Evolutionary conservation across 2,888 invertebrate genomes (phyloP), one percentile per base, ranked within the genome.

Genomic region (Phengaris arion): DNA sequence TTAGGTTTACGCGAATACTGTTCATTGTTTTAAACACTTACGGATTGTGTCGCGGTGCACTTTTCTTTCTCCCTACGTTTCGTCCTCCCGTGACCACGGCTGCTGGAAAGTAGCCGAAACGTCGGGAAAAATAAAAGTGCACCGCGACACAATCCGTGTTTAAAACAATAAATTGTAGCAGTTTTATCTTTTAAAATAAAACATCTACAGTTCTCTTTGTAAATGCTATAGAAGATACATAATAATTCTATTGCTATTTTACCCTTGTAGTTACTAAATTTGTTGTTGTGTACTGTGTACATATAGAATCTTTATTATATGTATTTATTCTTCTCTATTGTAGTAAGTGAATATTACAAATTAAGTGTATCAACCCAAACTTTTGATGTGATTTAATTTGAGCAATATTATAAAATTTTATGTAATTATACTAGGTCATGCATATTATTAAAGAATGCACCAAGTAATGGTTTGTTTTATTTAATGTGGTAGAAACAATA

Each of bases 201-300:
- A 48, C 8, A 48, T 48, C 48, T 48, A n/a, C n/a, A 52, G 52
- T 52, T 52, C 12, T 52, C 3, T 52, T 52, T 52, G 9, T 12
- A 10, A 52, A 12, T 52, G 52, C 52, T 52, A 12, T 52, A 12
- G 10, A 10, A 52, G 6, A 52, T 52, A 8, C 4, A 8, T 12
- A 12, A 52, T 12, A 48, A 6, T 4, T 6, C 0, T 10, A 52
- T 55, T 55, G 35, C 64, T 64, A 64, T 45, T 22, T 64, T 64
- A 64, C 59, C 59, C 35, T 64, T 10, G 35, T 35, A 64, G 35
- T 1, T 45, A 45, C 52, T 51, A 51, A 35, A 35, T 52, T 74
- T n/a, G 69, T 54, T 76, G 77, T 83, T 88, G 79, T 88, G 86
- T 88, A 87, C 86, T 87, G 82, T 87, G 87, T 88, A 88, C 86